Evolutionary conservation across 2,888 invertebrate species (phyloP), one percentile per base, ranked within the genome.

Genomic region (Vannuccia rotundouncinata): DNA sequence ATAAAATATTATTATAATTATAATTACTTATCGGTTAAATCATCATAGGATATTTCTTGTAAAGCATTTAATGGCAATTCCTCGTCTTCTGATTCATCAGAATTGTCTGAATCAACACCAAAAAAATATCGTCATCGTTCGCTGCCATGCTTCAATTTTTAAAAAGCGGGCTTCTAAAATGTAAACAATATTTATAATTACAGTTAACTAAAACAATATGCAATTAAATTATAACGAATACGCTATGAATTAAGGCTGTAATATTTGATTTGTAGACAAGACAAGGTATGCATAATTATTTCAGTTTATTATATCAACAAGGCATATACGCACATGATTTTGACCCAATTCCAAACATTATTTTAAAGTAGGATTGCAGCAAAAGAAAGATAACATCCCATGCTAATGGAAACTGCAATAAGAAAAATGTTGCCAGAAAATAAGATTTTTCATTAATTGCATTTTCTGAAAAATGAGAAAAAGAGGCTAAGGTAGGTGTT

Each of bases 401-500:
- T 66, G 66, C 25, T 66, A 66, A 66, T 27, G 66, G 66, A 66
- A 66, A 66, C 66, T 66, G 66, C 5, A 66, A 13, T 45, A 45
- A 66, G 25, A 5, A 66, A 66, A 66, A 66, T 66, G 13, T 66
- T 17, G 25, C 66, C 66, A 66, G 25, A 66, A 66, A 66, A 66
- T 22, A 66, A 66, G 25, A 66, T n/a, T n/a, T n/a, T n/a, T 66
- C 66, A 66, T 66, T n/a, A 66, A 66, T 66, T 66, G 66, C 66
- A 66, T 66, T 66, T 66, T 66, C 66, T 66, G 25, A 2, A 66
- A 66, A 66, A 66, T 66, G 66, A 66, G 5, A 66, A 66, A 66
- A 66, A 66, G 66, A 66, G 66, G 66, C 66, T 66, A 66, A 66
- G 66, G 66, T 66, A 66, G 66, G 66, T 66, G 66, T 66, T 66